Percentiles rank a stretch among this genome's conserved stretches.
These are phyloP conservation scores for Cheilosia vulpina DNA, from an alignment of 2,888 invertebrate genomes.

Conservation along the genomic window DNA sequence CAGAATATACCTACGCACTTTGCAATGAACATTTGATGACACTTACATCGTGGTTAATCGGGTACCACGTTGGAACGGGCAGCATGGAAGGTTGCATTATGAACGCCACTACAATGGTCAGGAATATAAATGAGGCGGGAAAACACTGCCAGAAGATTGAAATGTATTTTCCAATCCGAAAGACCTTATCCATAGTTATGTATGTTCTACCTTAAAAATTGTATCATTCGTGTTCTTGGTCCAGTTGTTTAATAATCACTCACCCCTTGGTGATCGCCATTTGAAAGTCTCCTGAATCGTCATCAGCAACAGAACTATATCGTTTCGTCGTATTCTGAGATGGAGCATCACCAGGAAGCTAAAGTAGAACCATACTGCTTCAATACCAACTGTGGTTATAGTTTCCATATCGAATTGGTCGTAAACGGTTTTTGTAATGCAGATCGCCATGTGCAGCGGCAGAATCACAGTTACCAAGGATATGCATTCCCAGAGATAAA, in stretches of 20 bases:
- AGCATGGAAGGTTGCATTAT: background rate
- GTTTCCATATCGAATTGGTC: background rate
- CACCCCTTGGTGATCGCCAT: too few species aligned
- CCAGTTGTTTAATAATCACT: too few species aligned
- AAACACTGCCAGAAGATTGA: slow-evolving; percentile 3
- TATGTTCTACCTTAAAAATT: slow-evolving; percentile 19
- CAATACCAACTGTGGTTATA: background rate
- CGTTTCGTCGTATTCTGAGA: too few species aligned
- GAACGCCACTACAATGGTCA: too few species aligned
- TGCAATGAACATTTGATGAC: too few species aligned
- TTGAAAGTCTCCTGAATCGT: too few species aligned
- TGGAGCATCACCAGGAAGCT: background rate
- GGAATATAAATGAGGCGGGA: too few species aligned
- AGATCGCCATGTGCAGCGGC: slow-evolving; percentile 24
- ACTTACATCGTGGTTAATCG: slow-evolving; percentile 12
- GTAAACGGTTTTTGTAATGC: background rate
- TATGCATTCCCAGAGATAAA: slow-evolving; percentile 12
- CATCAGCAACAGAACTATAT: too few species aligned
- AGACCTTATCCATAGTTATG: slow-evolving; percentile 7
- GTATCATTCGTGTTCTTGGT: too few species aligned
- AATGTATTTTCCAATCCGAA: background rate
- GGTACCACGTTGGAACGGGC: slow-evolving; percentile 16
- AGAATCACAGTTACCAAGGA: slow-evolving; percentile 22
- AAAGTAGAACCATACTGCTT: slow-evolving; percentile 22
- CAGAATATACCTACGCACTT: too few species aligned